Evolutionary conservation across 2,797 vertebrate species (phyloP).

Genomic region (Sebastes cheni): DNA sequence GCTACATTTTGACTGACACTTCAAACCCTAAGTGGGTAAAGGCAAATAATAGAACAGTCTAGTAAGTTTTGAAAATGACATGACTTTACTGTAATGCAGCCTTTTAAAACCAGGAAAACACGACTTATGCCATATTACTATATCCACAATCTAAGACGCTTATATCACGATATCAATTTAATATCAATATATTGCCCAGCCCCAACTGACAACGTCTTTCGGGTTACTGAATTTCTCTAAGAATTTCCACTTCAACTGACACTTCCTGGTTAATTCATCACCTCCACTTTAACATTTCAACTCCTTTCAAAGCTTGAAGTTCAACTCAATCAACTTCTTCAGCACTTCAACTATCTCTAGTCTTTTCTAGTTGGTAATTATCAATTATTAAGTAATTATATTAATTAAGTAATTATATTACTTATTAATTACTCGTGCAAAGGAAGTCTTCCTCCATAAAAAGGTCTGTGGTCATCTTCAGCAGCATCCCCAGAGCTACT

Average conservation of each 20-base stretch:
- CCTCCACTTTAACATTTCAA: not conserved
- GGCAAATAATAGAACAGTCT: too few relatives aligned
- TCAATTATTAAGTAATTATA: too few relatives aligned
- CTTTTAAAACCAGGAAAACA: too few relatives aligned
- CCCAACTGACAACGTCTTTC: rapidly evolving
- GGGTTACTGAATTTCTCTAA: not conserved
- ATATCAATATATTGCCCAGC: too few relatives aligned
- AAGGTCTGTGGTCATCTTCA: not conserved
- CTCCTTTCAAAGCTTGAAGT: not conserved
- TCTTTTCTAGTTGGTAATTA: not conserved
- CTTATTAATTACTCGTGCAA: not conserved
- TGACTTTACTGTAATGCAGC: too few relatives aligned
- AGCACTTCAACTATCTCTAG: not conserved
- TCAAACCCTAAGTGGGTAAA: not conserved
- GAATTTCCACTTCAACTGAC: not conserved
- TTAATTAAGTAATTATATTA: not conserved
- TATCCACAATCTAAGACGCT: too few relatives aligned
- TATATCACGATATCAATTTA: too few relatives aligned
- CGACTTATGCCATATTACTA: too few relatives aligned
- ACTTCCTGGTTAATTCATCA: not conserved
- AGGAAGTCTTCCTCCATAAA: not conserved
- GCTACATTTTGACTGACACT: not conserved
- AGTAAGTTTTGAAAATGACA: too few relatives aligned
- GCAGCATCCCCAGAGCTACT: not conserved
- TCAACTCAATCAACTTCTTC: not conserved